Evolutionary conservation across 1,140 invertebrate genomes (phyloP), one percentile per base, ranked within the genome.

Genomic region (Drosophila ambigua): DNA sequence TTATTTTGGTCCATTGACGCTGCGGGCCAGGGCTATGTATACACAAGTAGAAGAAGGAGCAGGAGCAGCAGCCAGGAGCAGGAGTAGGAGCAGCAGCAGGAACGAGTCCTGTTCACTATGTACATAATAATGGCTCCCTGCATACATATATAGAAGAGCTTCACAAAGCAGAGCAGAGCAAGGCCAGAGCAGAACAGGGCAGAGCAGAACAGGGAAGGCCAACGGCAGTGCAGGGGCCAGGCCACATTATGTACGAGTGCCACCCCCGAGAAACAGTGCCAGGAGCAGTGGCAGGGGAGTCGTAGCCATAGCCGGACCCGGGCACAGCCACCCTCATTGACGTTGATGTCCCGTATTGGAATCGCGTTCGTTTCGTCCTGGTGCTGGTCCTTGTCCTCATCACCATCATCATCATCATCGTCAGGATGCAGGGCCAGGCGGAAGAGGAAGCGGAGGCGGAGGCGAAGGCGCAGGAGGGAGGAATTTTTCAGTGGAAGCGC

Each of bases 1-100:
- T 91, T 91, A 91, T 91, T 91, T 91, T 91, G 90, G 90, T 91
- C 90, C 90, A 91, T 91, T 91, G 90, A 91, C 85, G 90, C 85
- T 84, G 84, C 84, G 84, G 83, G 83, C 83, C 76, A 88, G 77
- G 71, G 58, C 82, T 79, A 59, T 79, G 20, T 20, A 65, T 72
- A 57, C 52, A 75, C 45, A 75, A 58, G 62, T 16, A 41, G 48
- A 53, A 61, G 54, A 46, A 71, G 66, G 8, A 23, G 16, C 16
- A 0, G 16, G 16, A 16, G 46, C 16, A 24, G 46, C 20, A 23
- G 45, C 16, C 16, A 24, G 46, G 46, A 23, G 45, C 16, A 11
- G 45, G 8, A 9, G 45, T 16, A 49, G 35, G 9, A 4, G 24
- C 15, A 43, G 35, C 4, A 4, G 11, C 35, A 39, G 11, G 35